These are phyloP conservation scores for Procavia capensis DNA, from an alignment of 2,113 vertebrate species.

Conservation along the genomic window DNA sequence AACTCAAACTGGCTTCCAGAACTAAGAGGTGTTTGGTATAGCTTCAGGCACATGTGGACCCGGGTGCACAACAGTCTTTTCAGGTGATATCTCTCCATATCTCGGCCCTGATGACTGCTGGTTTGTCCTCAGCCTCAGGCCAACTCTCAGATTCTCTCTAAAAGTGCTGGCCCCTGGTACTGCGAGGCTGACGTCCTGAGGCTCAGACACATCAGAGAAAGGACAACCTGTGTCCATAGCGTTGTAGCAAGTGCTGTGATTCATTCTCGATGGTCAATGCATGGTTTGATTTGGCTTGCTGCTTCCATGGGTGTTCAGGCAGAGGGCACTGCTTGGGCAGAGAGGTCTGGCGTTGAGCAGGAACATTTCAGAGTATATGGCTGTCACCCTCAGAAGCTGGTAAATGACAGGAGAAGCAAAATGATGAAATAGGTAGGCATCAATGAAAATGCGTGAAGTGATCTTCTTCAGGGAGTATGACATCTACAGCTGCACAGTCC, in stretches of 20 bases:
- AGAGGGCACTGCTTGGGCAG: neutral
- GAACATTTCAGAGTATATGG: neutral
- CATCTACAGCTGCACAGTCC: neutral
- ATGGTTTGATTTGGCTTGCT: too few relatives aligned
- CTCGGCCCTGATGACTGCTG: neutral
- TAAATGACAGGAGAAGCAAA: neutral
- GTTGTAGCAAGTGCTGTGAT: neutral
- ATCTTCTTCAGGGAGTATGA: neutral
- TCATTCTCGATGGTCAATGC: too few relatives aligned
- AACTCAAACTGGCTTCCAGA: neutral
- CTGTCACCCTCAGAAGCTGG: neutral
- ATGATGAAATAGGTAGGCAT: neutral
- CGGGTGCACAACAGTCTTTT: neutral
- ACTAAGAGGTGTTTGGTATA: neutral
- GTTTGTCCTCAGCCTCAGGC: neutral
- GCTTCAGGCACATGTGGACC: conserved; percentile 16
- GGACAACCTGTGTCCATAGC: neutral
- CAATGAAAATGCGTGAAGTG: neutral
- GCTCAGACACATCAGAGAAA: neutral
- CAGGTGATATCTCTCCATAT: neutral
- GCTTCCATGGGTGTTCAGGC: neutral
- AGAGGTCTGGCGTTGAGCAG: neutral
- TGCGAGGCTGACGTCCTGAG: neutral
- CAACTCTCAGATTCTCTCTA: neutral
- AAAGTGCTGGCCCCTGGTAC: neutral